A percentile compares a stretch with the other conserved stretches of the same genome.
Conservation (phyloP, 1,140 invertebrate species). For the Drosophila truncata region DNA sequence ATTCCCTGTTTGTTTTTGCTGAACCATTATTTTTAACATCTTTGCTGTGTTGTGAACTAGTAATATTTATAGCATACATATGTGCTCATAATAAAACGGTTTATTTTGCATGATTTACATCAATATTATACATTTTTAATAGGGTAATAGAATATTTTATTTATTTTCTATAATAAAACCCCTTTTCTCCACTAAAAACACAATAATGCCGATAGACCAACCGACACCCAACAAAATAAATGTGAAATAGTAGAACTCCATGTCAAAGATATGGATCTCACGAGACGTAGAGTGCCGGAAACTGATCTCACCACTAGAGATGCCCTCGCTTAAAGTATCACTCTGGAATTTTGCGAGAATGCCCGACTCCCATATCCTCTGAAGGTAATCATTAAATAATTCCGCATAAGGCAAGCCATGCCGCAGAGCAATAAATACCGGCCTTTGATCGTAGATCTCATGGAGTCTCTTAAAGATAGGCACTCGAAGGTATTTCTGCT, state of each 20-base stretch:
- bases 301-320: slow-evolving; percentile 27
- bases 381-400: slow-evolving; percentile 32
- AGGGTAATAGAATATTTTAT: neutral
- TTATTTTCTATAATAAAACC: neutral
- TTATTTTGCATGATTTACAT: neutral
- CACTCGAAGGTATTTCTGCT: slow-evolving; percentile 34
- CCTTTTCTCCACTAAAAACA: slow-evolving; percentile 17
- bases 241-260: slow-evolving; percentile 40
- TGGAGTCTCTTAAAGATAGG: slow-evolving; percentile 19
- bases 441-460: slow-evolving; percentile 26
- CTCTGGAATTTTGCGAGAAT: slow-evolving; percentile 14
- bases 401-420: slow-evolving; percentile 37
- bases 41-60: neutral
- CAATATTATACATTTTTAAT: neutral
- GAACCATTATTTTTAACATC: neutral
- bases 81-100: no score
- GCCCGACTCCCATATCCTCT: slow-evolving; percentile 35
- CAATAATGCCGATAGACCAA: slow-evolving; percentile 19
- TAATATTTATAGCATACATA: no score
- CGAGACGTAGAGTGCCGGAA: slow-evolving; percentile 20
- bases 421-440: slow-evolving; percentile 20
- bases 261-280: slow-evolving; percentile 29
- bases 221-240: slow-evolving; percentile 29
- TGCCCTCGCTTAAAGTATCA: slow-evolving; percentile 29
- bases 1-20: no score